Base-by-base conservation (phyloP, 2,113 vertebrate species). In the Varanus salvator region DNA sequence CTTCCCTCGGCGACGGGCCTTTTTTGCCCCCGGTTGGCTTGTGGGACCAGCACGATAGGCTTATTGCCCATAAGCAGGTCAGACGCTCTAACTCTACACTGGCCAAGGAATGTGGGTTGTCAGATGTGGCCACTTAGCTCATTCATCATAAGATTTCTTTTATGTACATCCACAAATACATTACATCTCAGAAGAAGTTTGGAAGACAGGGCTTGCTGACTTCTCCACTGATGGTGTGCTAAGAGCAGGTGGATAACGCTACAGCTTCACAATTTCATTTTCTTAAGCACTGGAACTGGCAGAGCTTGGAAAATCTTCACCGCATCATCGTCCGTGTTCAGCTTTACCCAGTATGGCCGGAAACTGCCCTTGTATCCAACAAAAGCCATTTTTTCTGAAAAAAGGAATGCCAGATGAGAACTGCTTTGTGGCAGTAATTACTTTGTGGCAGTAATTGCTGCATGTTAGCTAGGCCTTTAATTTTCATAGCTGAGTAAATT, bases 331-430 rank as follows among this genome's bases (percentile, higher is more conserved):
- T 94, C 94, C 0, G 98, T 97, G 72, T 94, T 94, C 95, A 98
- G 91, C 38, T 95, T 98, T 92, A 98, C 97, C 98, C 98, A 99
- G 87, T 95, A 94, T 0, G 98, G 98, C 66, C 72, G 96, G 94
- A 98, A 98, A 92, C 92, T 92, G 89, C 98, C 98, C 91, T 98
- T 98, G 96, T 98, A 99, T 87, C 98, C 98, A 0, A 98, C 96
- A 31, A 99, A 98, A 3, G 95, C 97, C 95, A 98, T 93, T 95
- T 98, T 98, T 69, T 98, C 98, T 98, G 96, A 75, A 97, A 34
- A 89, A 3, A 82, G 89, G 1, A 71, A 34, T 57, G 86, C 86
- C 0, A 0, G 0, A 0, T 87, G 23, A 89, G 69, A 3, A 60
- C 6, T 8, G 25, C 80, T 80, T 19, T 1, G 5, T 23, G 38